Conservation (phyloP, 2,797 vertebrate species). For the Scarus forsteni region DNA sequence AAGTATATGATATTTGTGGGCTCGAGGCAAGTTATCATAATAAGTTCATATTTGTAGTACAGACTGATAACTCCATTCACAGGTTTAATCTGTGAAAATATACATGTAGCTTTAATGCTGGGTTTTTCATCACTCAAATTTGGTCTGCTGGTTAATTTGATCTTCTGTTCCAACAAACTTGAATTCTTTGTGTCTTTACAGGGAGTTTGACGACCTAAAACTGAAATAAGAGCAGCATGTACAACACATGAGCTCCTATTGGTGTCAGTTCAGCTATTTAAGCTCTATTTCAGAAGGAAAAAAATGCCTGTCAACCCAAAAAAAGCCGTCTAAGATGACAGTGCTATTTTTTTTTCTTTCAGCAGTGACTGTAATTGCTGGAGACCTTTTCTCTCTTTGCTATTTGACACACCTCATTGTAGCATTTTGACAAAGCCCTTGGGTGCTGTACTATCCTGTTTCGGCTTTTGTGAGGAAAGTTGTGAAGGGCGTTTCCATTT, state of each 20-base stretch:
- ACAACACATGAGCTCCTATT: slow-evolving; percentile 5
- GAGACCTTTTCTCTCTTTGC: slow-evolving; percentile 63
- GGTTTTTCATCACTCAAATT: no score
- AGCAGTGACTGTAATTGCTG: slow-evolving; percentile 54
- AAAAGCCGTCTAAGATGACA: slow-evolving; percentile 55
- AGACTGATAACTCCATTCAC: no score
- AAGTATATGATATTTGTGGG: no score
- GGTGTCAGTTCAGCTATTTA: slow-evolving; percentile 21
- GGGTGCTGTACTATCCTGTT: slow-evolving; percentile 74
- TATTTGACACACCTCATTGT: slow-evolving; percentile 75
- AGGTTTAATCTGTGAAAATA: no score
- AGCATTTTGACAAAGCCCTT: slow-evolving; percentile 66
- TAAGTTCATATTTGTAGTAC: no score
- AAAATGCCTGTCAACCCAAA: slow-evolving; percentile 29
- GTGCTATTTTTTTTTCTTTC: slow-evolving; percentile 27
- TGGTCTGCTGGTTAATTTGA: no score
- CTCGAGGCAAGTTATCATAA: no score
- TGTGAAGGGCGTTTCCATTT: slow-evolving; percentile 82
- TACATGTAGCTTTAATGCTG: no score
- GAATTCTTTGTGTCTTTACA: no score
- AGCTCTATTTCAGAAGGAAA: slow-evolving; percentile 45
- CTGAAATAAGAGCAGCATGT: slow-evolving; percentile 26
- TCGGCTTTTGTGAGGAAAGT: slow-evolving; percentile 77
- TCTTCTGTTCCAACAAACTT: no score
- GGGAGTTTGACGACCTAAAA: slow-evolving; percentile 20